These are phyloP conservation scores for Meriones unguiculatus DNA, from an alignment of 2,113 vertebrate genomes.

Conservation along the genomic window DNA sequence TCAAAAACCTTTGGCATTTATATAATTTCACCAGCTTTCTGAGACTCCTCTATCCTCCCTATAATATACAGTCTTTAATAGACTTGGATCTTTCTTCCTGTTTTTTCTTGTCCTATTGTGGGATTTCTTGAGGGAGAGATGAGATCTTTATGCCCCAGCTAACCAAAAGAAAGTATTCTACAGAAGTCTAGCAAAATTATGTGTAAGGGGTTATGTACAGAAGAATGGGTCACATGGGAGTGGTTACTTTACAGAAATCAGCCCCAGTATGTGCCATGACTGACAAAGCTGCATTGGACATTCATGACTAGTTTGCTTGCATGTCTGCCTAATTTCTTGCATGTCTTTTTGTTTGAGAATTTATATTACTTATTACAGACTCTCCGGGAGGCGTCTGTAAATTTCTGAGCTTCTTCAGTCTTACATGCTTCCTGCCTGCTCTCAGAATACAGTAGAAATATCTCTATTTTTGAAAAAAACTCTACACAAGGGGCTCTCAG, in stretches of 20 bases:
- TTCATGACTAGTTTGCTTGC: not conserved
- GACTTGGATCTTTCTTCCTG: not conserved
- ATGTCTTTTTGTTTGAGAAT: not conserved
- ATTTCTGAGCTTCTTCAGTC: not conserved
- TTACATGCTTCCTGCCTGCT: not conserved
- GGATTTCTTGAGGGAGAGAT: not conserved
- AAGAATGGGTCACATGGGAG: not conserved
- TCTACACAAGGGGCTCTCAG: not conserved
- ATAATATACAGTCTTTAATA: not conserved
- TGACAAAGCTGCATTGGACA: not conserved
- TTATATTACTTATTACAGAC: not conserved
- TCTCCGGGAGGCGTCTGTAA: not conserved
- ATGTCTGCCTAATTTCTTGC: no score
- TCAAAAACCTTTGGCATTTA: not conserved
- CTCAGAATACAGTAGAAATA: not conserved
- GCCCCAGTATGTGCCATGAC: not conserved
- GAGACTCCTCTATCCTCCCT: not conserved
- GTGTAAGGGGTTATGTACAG: no score
- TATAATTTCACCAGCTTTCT: not conserved
- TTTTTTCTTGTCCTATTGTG: not conserved
- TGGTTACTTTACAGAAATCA: fast-evolving
- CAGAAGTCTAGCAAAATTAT: not conserved
- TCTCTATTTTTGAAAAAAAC: not conserved
- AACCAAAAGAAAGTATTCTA: not conserved
- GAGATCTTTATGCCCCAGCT: not conserved